phyloP scores from a whole-genome alignment of 2,113 vertebrate species.

The Condylura cristata region DNA sequence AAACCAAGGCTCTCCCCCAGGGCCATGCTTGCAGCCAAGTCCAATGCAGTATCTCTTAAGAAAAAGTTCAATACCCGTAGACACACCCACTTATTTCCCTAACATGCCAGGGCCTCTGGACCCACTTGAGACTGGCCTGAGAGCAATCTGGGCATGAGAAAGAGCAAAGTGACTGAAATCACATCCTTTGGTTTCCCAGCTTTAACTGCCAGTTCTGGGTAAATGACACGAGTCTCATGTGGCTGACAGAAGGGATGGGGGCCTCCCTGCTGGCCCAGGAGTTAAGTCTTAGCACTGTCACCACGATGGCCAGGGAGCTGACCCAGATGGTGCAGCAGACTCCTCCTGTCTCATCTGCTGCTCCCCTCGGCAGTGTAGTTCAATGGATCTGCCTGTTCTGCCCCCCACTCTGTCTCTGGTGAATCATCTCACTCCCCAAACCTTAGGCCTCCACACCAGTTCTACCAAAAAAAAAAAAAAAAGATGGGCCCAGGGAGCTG shows the following conservation, averaged over 20 bases:
- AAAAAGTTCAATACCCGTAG: not conserved
- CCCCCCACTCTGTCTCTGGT: no score
- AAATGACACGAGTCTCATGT: not conserved
- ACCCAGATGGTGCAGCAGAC: no score
- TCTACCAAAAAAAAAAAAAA: no score
- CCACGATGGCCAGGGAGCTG: no score
- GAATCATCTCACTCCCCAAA: no score
- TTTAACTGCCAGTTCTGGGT: not conserved
- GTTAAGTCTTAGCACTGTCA: no score
- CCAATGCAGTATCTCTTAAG: not conserved
- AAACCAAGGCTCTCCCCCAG: not conserved
- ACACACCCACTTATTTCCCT: not conserved
- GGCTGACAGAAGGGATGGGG: not conserved
- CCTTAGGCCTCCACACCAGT: no score
- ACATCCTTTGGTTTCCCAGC: not conserved
- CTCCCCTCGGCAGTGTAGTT: no score
- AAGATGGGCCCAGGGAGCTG: not conserved
- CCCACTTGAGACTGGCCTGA: not conserved
- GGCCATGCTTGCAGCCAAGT: not conserved
- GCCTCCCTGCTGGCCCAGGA: no score
- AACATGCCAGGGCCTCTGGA: not conserved
- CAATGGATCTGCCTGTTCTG: no score
- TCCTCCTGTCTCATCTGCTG: no score
- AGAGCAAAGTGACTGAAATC: conserved; percentile 12
- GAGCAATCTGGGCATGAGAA: not conserved